Base-by-base conservation (phyloP, 2,888 invertebrate genomes). In the Idaea biselata region DNA sequence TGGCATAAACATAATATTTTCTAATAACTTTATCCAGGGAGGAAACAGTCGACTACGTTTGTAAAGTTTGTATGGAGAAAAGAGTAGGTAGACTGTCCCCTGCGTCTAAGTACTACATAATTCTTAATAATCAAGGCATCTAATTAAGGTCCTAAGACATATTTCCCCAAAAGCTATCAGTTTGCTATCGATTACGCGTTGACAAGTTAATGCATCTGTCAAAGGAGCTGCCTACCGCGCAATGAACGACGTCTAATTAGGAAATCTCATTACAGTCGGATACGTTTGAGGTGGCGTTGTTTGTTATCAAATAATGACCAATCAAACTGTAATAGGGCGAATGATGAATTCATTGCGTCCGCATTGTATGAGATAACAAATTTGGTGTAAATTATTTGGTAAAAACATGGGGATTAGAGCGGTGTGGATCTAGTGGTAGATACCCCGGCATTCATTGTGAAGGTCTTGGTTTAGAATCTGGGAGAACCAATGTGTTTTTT, bases 151-250 rank as follows among this genome's bases (percentile, higher is more conserved):
- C 44, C 44, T 14, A 44, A 14, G 44, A 8, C 14, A 44, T 7
- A 8, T 44, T 44, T 44, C 44, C 11, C 14, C 44, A 44, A 64
- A 62, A 65, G 64, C 58, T 66, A 63, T 63, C 33, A 63, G 62
- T 67, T 59, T 61, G 62, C 62, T 63, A 69, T 74, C 70, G 73
- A 72, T 70, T 73, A 70, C 77, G 60, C 60, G 72, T 63, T 71
- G 81, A 81, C 82, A 79, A 75, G 76, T 79, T 81, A 82, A 81
- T 82, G 68, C 76, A 63, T 60, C 70, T 77, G 80, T 80, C 82
- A 77, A 60, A 64, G 63, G 62, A 63, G 62, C 66, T 58, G 73
- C 70, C 69, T 74, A 74, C 64, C 64, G 58, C 58, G 72, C 74
- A 69, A 73, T 73, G 70, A 67, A 77, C 74, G 74, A 63, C 64